Evolutionary conservation across 1,140 invertebrate species (phyloP).

Genomic region (Drosophila neocordata): DNA sequence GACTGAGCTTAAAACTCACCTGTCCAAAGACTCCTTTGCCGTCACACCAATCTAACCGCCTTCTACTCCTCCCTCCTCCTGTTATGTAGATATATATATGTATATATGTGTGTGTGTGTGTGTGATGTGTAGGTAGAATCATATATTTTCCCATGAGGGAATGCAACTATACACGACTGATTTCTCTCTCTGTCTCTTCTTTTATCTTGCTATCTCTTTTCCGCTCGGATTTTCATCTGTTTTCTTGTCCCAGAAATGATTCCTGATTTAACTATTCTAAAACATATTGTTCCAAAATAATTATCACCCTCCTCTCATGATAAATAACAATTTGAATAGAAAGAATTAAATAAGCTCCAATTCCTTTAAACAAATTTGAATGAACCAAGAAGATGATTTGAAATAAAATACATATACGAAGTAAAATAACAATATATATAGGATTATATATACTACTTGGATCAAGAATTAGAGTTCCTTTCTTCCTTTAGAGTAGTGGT

Average conservation of each 20-base stretch:
- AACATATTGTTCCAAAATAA: no score
- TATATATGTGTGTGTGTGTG: background rate
- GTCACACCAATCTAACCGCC: background rate
- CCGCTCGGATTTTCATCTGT: background rate
- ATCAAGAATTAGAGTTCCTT: no score
- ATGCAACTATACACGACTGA: conserved; percentile 1
- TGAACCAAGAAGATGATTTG: no score
- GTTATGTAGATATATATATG: background rate
- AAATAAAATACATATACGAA: no score
- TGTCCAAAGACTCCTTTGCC: conserved; percentile 5
- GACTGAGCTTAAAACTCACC: conserved; percentile 6
- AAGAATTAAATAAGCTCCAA: no score
- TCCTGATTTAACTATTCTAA: no score
- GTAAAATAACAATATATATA: no score
- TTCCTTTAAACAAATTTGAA: no score
- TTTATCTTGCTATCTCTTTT: background rate
- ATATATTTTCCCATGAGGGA: conserved; percentile 2
- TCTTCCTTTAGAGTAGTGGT: no score
- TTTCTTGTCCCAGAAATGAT: conserved; percentile 4
- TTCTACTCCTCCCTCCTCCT: background rate
- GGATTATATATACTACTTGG: no score
- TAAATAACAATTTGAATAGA: no score
- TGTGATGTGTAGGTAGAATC: background rate
- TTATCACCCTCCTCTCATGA: no score
- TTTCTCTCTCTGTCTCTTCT: background rate